Base-by-base conservation (phyloP, 2,888 invertebrate species). In the Tachystola acroxantha region DNA sequence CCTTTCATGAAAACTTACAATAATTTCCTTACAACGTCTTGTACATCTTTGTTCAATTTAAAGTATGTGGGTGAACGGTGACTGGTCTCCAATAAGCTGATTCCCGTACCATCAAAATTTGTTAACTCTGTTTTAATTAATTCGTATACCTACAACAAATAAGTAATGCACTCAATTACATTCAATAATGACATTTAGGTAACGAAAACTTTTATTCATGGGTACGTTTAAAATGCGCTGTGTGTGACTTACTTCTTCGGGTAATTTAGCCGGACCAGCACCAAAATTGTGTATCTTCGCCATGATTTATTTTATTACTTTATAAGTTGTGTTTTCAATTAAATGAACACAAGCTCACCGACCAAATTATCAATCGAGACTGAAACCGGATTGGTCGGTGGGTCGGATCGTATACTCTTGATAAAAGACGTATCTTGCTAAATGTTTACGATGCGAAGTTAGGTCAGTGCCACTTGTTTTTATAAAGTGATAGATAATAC, bases 21-120 rank as follows among this genome's bases (percentile, higher is more conserved):
- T 50, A 86, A 62, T 64, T 69, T 68, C 50, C 77, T 65, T 0
- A 85, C 84, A 34, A 84, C 76, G 52, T 80, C 68, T 63, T 86
- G 86, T 10, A 82, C 72, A 56, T 85, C 80, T 40, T 62, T 73
- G 49, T 86, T 91, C 39, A 99, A 92, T 58, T 93, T 92, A 36
- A 89, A 89, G 67, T 97, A 99, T 42, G 95, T 93, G 22, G 92
- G 80, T 1, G 96, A 94, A 46, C 99, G 91, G 73, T 99, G 99
- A 54, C 98, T 98, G 81, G 98, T 92, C 87, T 98, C 98, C 89
- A 97, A 91, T 34, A 99, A 91, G 73, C 98, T 97, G 55, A 98
- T 92, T 39, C 95, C 95, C 7, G 92, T 90, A 46, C 91, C 89
- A 45, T 91, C 91, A 75, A 93, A 96, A 57, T 94, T 89, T 0